Base-by-base conservation (phyloP, 2,888 invertebrate species). In the Drosophila emarginata region DNA sequence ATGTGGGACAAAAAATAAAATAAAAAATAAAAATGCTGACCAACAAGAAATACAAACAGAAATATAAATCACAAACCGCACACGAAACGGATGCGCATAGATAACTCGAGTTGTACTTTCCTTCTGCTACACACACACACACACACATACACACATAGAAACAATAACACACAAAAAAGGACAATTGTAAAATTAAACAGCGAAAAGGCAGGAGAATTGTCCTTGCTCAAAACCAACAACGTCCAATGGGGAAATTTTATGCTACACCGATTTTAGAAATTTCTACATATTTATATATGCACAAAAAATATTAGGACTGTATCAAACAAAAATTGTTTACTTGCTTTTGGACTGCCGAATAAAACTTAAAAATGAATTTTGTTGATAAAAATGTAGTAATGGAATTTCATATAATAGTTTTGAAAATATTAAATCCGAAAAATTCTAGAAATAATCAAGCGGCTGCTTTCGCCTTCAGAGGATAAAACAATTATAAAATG, bases 211-310 rank as follows among this genome's bases (percentile, higher is more conserved):
- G 71, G 61, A 68, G 71, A 72, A 68, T 72, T 65, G 70, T 85
- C 85, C 86, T 85, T 64, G 71, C 71, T 67, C 53, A 61, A 66
- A 67, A 53, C 76, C 64, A 59, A 59, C 78, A 82, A 67, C 80
- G 83, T 78, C 88, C 89, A 81, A 78, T 86, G 86, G 89, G 88
- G 81, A 89, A 88, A 89, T 89, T 89, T 89, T 87, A 88, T 87
- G 89, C 82, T 85, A 85, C 87, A 89, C 72, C 79, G 89, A 89
- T 80, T 86, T 81, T 80, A 64, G 70, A 87, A 85, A 58, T 76
- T 66, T 73, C 67, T 72, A 77, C 69, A 74, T 64, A 52, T 56
- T 66, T 77, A 78, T 66, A 68, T 68, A 52, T 57, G 14, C 26
- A 23, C n/a, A 37, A 28, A 50, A 15, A 67, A 40, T 53, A 68